Percentiles rank a stretch among this genome's conserved stretches.
Evolutionary conservation across 2,888 invertebrate genomes (phyloP).

Genomic region (Himalopsyche japonica): DNA sequence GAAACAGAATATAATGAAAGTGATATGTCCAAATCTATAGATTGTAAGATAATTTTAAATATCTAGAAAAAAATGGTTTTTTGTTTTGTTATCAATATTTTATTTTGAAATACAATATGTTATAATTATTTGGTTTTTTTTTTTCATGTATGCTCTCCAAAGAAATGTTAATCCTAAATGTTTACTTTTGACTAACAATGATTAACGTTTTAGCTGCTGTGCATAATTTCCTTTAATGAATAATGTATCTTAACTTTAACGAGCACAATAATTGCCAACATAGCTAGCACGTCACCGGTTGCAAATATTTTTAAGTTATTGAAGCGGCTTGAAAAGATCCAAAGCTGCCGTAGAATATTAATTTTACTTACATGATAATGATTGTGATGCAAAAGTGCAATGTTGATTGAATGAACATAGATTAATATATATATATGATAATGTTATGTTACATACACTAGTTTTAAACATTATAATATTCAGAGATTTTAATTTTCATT

Average conservation of each 20-base stretch:
- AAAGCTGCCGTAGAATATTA: neutral
- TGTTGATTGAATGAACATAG: neutral
- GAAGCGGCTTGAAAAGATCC: neutral
- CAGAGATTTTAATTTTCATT: neutral
- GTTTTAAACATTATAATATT: neutral
- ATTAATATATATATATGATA: neutral
- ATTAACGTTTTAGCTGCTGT: neutral
- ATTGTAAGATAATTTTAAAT: neutral
- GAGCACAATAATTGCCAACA: neutral
- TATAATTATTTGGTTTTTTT: neutral
- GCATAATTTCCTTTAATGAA: neutral
- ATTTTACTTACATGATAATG: neutral
- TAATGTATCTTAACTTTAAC: neutral
- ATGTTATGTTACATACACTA: neutral
- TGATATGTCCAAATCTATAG: neutral
- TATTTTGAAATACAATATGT: neutral
- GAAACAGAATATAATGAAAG: neutral
- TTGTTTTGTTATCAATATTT: neutral
- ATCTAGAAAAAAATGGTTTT: neutral
- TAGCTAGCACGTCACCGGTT: neutral
- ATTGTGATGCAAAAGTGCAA: neutral
- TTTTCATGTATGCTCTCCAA: neutral
- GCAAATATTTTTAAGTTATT: neutral
- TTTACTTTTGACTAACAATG: too few species aligned
- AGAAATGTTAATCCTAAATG: too few species aligned